Conservation (phyloP, 53 echinoderm and acorn worm genomes). For the Arbacia lixula region DNA sequence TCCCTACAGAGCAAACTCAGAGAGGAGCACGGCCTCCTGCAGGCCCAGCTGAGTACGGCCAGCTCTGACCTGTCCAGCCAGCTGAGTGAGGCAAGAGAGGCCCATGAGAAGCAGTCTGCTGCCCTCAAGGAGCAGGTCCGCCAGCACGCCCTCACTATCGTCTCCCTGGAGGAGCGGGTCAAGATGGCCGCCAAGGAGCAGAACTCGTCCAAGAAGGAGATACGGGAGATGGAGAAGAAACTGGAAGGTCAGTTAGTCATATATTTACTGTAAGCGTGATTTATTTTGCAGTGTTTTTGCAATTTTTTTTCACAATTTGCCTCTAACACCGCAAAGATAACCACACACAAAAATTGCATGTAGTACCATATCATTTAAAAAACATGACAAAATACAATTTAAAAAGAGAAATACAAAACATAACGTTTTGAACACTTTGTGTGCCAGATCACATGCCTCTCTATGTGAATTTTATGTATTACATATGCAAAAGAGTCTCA, state of each 20-base stretch:
- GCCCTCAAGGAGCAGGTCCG: constrained; percentile 83
- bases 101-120: constrained; percentile 66
- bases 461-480: no score
- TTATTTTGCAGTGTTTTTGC: no score
- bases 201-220: constrained; percentile 66
- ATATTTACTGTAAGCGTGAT: no score
- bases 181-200: constrained; percentile 61
- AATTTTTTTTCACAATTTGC: no score
- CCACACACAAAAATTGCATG: no score
- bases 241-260: constrained; percentile 68
- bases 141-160: constrained; percentile 85
- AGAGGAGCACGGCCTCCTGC: constrained; percentile 62
- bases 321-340: no score
- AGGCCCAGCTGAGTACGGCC: constrained; percentile 56
- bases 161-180: constrained; percentile 72
- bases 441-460: no score
- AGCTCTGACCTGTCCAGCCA: constrained; percentile 55
- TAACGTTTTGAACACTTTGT: no score
- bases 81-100: constrained; percentile 52
- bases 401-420: no score
- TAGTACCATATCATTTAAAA: no score
- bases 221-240: constrained; percentile 68
- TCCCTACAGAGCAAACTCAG: constrained; percentile 66
- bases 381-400: no score
- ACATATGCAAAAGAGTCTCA: no score